phyloP scores from a whole-genome alignment of 2,888 invertebrate genomes.

The Matsumyia berberina region DNA sequence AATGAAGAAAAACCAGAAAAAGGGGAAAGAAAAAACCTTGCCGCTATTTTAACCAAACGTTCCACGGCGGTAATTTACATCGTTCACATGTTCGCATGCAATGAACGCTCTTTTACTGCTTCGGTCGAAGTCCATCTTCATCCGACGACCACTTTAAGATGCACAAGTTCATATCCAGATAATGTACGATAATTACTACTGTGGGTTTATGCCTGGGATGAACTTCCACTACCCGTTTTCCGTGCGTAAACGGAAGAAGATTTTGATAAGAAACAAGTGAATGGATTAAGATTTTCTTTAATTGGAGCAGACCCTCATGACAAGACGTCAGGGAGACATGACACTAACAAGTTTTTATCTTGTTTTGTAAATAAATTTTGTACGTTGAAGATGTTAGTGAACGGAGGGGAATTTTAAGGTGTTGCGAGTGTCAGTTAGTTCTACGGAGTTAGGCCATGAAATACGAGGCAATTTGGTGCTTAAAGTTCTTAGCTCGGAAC shows the following conservation, averaged over 20 bases:
- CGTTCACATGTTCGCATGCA: slow-evolving; percentile 11
- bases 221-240: not conserved
- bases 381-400: not conserved
- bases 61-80: slow-evolving; percentile 27
- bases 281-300: slow-evolving; percentile 15
- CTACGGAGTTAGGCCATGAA: too few species aligned
- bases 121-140: slow-evolving; percentile 2
- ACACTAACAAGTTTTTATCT: not conserved
- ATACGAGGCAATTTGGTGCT: too few species aligned
- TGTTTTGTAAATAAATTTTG: not conserved
- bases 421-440: too few species aligned
- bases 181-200: slow-evolving; percentile 46
- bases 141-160: slow-evolving; percentile 19
- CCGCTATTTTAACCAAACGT: slow-evolving; percentile 44
- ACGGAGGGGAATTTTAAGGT: too few species aligned
- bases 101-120: not conserved
- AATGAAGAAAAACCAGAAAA: not conserved
- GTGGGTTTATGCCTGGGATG: slow-evolving; percentile 2
- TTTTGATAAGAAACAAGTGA: not conserved
- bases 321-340: not conserved
- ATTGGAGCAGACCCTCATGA: not conserved
- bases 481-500: too few species aligned
- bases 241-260: slow-evolving; percentile 11
- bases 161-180: slow-evolving; percentile 41
- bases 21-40: slow-evolving; percentile 6